Conservation (phyloP, 2,797 vertebrate species). For the Acanthurus leucopareius region DNA sequence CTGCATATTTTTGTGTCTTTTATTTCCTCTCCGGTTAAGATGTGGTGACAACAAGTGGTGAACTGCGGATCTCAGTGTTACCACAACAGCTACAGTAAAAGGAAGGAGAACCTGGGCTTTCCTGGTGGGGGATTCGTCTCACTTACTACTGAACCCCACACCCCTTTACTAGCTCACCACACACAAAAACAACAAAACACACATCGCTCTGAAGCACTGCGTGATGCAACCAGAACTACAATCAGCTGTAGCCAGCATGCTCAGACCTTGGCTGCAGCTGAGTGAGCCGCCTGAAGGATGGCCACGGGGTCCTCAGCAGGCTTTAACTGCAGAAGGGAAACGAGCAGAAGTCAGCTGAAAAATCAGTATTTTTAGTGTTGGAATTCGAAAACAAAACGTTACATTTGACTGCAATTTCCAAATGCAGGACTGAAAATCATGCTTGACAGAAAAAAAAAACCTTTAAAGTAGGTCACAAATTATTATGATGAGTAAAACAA, state of each 20-base stretch:
- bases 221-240: conserved; percentile 42
- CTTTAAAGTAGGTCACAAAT: background rate
- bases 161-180: conserved; percentile 17
- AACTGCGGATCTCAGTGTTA: background rate
- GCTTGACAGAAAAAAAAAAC: background rate
- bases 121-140: conserved; percentile 17
- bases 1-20: background rate
- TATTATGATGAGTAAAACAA: background rate
- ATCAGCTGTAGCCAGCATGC: conserved; percentile 35
- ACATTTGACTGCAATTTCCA: background rate
- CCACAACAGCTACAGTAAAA: background rate
- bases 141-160: conserved; percentile 7
- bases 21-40: background rate
- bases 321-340: conserved; percentile 79
- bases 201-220: conserved; percentile 38
- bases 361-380: conserved; percentile 9
- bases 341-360: conserved; percentile 37
- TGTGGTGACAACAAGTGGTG: background rate
- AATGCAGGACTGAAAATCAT: background rate
- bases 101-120: conserved; percentile 18
- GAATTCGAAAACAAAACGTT: conserved; percentile 18
- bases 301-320: conserved; percentile 83
- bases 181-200: conserved; percentile 31
- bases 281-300: conserved; percentile 83
- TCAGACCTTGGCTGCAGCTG: conserved; percentile 87